phyloP scores from a whole-genome alignment of 2,888 invertebrate genomes.

The Zaprionus lineosus region DNA sequence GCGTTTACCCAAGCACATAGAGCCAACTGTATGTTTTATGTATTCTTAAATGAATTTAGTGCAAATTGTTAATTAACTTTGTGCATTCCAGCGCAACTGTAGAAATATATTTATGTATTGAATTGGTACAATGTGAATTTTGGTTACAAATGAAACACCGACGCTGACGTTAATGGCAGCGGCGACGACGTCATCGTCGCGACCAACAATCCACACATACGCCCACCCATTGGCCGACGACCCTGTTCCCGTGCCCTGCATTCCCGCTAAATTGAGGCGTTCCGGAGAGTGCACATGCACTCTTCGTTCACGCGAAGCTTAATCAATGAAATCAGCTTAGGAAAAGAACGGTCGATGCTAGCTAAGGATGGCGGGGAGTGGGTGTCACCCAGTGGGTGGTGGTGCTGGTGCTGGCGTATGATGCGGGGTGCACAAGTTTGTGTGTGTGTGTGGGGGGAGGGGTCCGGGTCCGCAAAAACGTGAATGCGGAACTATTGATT shows the following conservation, averaged over 20 bases:
- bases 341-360: neutral
- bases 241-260: slow-evolving; percentile 32
- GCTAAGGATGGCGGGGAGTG: slow-evolving; percentile 11
- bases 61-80: slow-evolving; percentile 38
- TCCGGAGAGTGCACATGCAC: slow-evolving; percentile 47
- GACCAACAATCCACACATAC: slow-evolving; percentile 2
- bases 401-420: neutral
- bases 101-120: slow-evolving; percentile 22
- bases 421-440: too few relatives aligned
- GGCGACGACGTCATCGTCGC: slow-evolving; percentile 22
- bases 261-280: slow-evolving; percentile 14
- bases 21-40: slow-evolving; percentile 9
- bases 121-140: slow-evolving; percentile 12
- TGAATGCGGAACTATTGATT: slow-evolving; percentile 77
- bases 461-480: slow-evolving; percentile 19
- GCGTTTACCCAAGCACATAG: too few relatives aligned
- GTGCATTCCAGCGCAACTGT: slow-evolving; percentile 37
- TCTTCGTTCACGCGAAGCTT: slow-evolving; percentile 51
- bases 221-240: slow-evolving; percentile 10
- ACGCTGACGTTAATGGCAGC: neutral
- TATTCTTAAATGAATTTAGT: slow-evolving; percentile 12
- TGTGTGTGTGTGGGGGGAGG: too few relatives aligned
- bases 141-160: neutral
- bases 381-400: too few relatives aligned
- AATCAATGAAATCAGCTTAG: slow-evolving; percentile 53